These are phyloP conservation scores for Acanthoscelides obtectus DNA, from an alignment of 2,888 invertebrate species.

Conservation along the genomic window DNA sequence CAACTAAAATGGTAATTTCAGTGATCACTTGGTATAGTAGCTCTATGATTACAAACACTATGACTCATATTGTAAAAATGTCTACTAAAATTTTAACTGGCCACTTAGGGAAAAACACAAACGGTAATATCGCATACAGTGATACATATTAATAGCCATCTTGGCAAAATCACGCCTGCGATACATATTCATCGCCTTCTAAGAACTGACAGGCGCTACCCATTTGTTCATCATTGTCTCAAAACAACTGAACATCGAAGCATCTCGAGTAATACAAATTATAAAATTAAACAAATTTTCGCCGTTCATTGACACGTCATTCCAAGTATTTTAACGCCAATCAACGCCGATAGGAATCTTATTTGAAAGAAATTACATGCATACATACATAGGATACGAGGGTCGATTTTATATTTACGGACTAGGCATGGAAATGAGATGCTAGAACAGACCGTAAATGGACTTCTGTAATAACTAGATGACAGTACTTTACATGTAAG, in stretches of 20 bases:
- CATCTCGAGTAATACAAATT: not conserved
- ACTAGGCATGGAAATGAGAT: no score
- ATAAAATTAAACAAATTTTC: not conserved
- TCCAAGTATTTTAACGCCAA: not conserved
- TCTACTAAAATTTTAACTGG: not conserved
- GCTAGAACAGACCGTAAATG: no score
- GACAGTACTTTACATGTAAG: no score
- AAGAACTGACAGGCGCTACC: not conserved
- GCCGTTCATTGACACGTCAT: not conserved
- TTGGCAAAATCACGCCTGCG: not conserved
- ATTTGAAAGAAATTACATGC: not conserved
- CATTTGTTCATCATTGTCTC: not conserved
- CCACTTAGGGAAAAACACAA: not conserved
- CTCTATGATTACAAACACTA: not conserved
- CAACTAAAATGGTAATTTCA: no score
- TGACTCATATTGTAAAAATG: not conserved
- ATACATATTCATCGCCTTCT: not conserved
- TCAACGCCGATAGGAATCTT: not conserved
- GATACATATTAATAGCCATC: not conserved
- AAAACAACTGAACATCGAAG: not conserved
- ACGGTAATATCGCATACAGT: not conserved
- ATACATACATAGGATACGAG: not conserved
- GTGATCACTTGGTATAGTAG: no score
- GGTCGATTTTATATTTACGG: not conserved
- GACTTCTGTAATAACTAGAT: no score